Evolutionary conservation across 1,140 invertebrate species (phyloP).

Genomic region (Berghia stephanieae): DNA sequence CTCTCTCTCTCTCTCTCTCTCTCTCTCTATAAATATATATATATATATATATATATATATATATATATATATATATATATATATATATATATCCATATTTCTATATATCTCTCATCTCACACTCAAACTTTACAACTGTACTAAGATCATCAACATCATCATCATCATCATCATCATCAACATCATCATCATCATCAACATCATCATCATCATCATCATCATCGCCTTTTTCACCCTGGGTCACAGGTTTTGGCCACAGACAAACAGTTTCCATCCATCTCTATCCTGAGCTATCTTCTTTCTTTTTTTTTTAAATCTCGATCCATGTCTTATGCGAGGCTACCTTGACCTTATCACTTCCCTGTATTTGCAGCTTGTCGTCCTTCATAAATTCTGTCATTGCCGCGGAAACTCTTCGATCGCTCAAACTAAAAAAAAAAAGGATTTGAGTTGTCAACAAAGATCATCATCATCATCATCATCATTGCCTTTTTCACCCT

Average conservation of each 20-base stretch:
- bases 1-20: neutral
- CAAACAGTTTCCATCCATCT: too few relatives aligned
- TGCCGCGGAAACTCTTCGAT: neutral
- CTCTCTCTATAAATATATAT: too few relatives aligned
- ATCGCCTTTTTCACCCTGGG: too few relatives aligned
- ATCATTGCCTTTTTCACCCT: too few relatives aligned
- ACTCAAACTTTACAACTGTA: neutral
- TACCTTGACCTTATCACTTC: too few relatives aligned
- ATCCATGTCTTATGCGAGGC: too few relatives aligned
- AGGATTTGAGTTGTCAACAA: neutral
- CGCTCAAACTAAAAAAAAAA: neutral
- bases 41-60: neutral
- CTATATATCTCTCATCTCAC: neutral
- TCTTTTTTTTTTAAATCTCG: neutral
- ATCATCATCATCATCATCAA: neutral
- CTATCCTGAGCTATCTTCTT: neutral
- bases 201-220: neutral
- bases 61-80: neutral
- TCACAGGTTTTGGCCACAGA: too few relatives aligned
- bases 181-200: neutral
- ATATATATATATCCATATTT: too few relatives aligned
- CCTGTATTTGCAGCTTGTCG: too few relatives aligned
- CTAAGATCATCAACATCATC: neutral
- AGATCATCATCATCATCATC: too few relatives aligned
- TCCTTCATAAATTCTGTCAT: neutral